Base-by-base conservation (phyloP, 2,888 invertebrate species). In the Temnothorax unifasciatus region DNA sequence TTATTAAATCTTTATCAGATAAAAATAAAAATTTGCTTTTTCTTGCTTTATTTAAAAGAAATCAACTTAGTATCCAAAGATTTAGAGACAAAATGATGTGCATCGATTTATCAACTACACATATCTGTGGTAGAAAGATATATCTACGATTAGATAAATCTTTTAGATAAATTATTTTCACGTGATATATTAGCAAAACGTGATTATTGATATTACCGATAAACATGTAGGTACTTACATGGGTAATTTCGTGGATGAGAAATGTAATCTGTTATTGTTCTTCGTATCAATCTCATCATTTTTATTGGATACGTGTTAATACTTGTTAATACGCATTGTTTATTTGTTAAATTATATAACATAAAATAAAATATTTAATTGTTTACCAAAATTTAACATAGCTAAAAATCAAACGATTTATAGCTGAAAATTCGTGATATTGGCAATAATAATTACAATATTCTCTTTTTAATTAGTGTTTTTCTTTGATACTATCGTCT, bases 201-300 rank as follows among this genome's bases (percentile, higher is more conserved):
- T 57, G 54, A 57, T 29, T 29, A n/a, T n/a, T 41, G 54, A 47
- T 75, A 47, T 44, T 63, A 38, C 25, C 15, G 29, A 69, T 41
- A 54, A 77, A 77, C 15, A 54, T 29, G 34, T 6, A 4, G 6
- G 25, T 52, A 50, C n/a, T 41, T 25, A 64, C 6, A 1, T 41
- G 2, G 0, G 3, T 29, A 68, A 68, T 68, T 6, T 52, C n/a
- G 5, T 41, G 50, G 18, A 13, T 44, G 13, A 8, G 50, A 29
- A 38, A 63, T 1, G 1, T 41, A 21, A 68, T 29, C 41, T 61
- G 4, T 15, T 47, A 38, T n/a, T 8, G 13, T 44, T 34, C 8
- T 69, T 57, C 11, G 6, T 69, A 54, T 69, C 15, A 34, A 34
- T 6, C 41, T 69, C 9, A 29, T 44, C 0, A 15, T 41, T 44